These are phyloP conservation scores for Onychostoma macrolepis DNA, from an alignment of 2,113 vertebrate genomes.

Conservation along the genomic window DNA sequence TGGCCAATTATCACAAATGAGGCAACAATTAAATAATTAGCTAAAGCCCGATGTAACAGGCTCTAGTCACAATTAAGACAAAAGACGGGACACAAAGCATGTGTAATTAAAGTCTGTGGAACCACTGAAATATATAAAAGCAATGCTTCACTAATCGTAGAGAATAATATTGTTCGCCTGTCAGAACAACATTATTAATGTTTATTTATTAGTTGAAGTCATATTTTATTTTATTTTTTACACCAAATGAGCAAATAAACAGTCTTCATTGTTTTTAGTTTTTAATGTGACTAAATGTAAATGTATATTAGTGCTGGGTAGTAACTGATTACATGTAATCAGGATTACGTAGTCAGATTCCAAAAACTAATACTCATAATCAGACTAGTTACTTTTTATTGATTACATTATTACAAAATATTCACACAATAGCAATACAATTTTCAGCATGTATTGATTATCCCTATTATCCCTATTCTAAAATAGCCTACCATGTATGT, in stretches of 20 bases:
- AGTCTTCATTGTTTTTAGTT: not conserved
- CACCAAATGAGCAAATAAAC: not conserved
- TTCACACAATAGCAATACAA: no score
- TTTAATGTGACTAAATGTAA: not conserved
- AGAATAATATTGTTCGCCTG: not conserved
- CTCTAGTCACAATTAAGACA: conserved; percentile 55
- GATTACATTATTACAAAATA: no score
- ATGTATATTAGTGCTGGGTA: not conserved
- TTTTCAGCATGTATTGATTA: no score
- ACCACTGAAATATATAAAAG: conserved; percentile 17
- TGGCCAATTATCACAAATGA: conserved; percentile 61
- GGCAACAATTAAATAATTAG: conserved; percentile 64
- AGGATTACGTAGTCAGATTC: not conserved
- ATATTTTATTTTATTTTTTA: not conserved
- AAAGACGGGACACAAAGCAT: conserved; percentile 36
- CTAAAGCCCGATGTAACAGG: conserved; percentile 36
- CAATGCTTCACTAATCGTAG: not conserved
- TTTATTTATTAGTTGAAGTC: not conserved
- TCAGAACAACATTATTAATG: not conserved
- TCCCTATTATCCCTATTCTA: no score
- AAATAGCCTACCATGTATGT: no score
- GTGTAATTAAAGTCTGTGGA: conserved; percentile 45
- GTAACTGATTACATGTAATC: not conserved
- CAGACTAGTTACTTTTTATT: no score
- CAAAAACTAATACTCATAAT: not conserved